Percentiles rank a stretch among this genome's conserved stretches.
These are phyloP conservation scores for Nasua narica DNA, from an alignment of 2,797 vertebrate species.

Conservation along the genomic window DNA sequence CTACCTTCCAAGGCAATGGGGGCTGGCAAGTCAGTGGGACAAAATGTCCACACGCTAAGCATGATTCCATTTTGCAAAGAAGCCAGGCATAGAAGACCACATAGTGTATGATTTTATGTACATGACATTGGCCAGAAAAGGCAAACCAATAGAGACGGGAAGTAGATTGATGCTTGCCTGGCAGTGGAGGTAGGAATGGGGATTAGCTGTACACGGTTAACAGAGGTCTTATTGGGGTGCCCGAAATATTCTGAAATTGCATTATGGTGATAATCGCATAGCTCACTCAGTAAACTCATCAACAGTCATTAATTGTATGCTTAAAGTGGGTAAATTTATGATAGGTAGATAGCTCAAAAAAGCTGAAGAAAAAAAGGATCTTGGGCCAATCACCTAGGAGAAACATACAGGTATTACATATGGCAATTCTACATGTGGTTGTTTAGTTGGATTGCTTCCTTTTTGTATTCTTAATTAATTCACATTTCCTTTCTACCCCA, in stretches of 20 bases:
- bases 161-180: background rate
- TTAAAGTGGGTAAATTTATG: background rate
- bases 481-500: background rate
- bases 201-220: background rate
- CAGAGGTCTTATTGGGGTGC: background rate
- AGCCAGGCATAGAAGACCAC: background rate
- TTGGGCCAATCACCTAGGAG: background rate
- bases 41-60: background rate
- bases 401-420: background rate
- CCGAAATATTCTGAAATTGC: background rate
- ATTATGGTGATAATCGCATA: background rate
- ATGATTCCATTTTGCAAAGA: fast-evolving
- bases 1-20: background rate
- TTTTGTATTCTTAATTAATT: background rate
- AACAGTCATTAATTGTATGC: background rate
- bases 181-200: background rate
- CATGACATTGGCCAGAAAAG: background rate
- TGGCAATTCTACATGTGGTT: fast-evolving
- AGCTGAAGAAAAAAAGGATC: background rate
- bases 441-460: background rate
- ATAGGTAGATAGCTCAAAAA: background rate
- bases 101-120: too few relatives aligned
- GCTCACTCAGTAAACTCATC: background rate
- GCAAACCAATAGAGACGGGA: background rate
- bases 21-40: background rate